Evolutionary conservation across 2,888 invertebrate genomes (phyloP).

Genomic region (Epiblema foenella): DNA sequence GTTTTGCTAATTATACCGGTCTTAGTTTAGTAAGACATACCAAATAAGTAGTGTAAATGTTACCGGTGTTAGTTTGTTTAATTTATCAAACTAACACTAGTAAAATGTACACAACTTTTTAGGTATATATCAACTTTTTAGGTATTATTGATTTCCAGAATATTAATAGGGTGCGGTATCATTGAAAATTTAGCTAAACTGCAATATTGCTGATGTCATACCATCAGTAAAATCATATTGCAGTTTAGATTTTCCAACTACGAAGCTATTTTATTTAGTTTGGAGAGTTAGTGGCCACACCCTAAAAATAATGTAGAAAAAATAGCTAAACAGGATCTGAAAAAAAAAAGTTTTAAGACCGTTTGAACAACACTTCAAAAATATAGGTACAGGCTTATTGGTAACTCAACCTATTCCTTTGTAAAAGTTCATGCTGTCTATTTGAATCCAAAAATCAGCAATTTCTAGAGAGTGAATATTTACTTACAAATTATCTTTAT

Average conservation of each 20-base stretch:
- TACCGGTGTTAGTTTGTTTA: background rate
- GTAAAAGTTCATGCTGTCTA: background rate
- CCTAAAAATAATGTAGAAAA: background rate
- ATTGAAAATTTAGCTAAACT: background rate
- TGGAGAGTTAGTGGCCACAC: background rate
- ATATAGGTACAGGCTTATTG: background rate
- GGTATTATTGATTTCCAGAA: background rate
- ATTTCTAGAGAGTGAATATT: background rate
- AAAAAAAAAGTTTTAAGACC: conserved; percentile 3
- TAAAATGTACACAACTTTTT: background rate
- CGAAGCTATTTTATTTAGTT: background rate
- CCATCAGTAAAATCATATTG: background rate
- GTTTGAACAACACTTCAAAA: background rate
- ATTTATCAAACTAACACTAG: background rate
- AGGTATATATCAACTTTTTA: background rate
- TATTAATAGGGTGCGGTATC: background rate
- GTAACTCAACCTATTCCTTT: conserved; percentile 4
- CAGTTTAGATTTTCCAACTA: conserved; percentile 1
- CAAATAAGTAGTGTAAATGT: background rate
- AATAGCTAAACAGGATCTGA: background rate
- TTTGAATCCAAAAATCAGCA: background rate
- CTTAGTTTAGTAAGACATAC: background rate
- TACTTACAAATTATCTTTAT: too few species aligned
- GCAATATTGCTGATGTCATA: background rate
- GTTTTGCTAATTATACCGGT: background rate